Base-by-base conservation (phyloP, 1,140 invertebrate species). In the Parasteatoda tepidariorum region DNA sequence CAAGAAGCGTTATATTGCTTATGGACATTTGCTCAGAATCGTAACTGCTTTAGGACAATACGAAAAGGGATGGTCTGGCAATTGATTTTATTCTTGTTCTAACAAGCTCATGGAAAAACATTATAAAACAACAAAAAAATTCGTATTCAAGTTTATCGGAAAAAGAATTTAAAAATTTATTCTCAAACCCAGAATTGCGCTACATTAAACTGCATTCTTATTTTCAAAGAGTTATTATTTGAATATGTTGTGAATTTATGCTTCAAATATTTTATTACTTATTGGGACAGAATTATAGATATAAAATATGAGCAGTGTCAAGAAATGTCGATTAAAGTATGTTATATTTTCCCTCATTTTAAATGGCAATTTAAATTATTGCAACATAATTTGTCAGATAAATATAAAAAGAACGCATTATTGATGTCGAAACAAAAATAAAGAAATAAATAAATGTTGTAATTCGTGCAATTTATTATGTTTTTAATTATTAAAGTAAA, bases 121-220 rank as follows among this genome's bases (percentile, higher is more conserved):
- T 48, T 26, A 31, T 33, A 41, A 2, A n/a, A 18, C 13, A 38
- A 22, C 4, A 11, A 30, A 13, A 9, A 6, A 33, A 24, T 22
- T 64, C 13, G 7, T 2, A 38, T 26, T n/a, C 18, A 34, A 15
- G 24, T 33, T 41, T 68, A 68, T 68, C 18, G 66, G 24, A 48
- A 30, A 48, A 68, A 11, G 24, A 28, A 68, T 41, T 38, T 67
- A n/a, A 9, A 66, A 34, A 22, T 34, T 9, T 15, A 9, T 41
- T 38, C 28, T 15, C n/a, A 67, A 41, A 15, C n/a, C 18, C 24
- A 11, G 18, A 67, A 26, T 67, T n/a, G 26, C 28, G 61, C 15
- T 11, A 67, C 61, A 31, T 31, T 67, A 22, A 67, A 38, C 64
- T 34, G 64, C 31, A 67, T 33, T 64, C 30, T 31, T n/a, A 22